Percentiles rank a stretch among this genome's conserved stretches.
Evolutionary conservation across 2,797 vertebrate genomes (phyloP).

Genomic region (Mionectes olivaceus): DNA sequence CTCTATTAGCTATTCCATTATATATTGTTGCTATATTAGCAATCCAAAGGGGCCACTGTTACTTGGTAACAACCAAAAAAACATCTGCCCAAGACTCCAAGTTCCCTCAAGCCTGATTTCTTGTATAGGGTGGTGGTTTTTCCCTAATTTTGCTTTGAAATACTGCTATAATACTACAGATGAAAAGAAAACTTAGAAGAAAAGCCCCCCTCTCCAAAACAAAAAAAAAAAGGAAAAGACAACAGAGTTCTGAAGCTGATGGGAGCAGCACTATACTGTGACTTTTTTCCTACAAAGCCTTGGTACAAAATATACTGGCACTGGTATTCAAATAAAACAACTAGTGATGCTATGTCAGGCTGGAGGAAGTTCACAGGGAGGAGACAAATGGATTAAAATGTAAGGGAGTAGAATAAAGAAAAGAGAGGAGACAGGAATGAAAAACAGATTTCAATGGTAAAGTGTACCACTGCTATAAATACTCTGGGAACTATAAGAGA

Average conservation of each 20-base stretch:
- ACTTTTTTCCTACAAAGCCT: neutral
- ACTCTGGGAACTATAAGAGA: neutral
- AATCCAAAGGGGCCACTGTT: neutral
- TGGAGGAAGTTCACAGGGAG: neutral
- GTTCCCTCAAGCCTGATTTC: neutral
- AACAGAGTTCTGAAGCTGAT: neutral
- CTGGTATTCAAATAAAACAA: neutral
- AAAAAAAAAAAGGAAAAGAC: neutral
- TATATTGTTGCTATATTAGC: neutral
- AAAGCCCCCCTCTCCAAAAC: neutral
- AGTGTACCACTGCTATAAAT: neutral
- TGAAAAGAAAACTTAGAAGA: neutral
- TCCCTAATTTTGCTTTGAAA: neutral
- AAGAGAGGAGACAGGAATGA: neutral
- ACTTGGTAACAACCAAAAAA: neutral
- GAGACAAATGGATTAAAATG: neutral
- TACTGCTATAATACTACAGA: neutral
- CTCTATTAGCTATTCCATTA: neutral
- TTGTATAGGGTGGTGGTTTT: neutral
- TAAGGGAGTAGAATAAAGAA: neutral
- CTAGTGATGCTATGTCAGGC: neutral
- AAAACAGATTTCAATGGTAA: neutral
- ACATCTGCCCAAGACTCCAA: neutral
- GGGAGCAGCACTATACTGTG: fast-evolving
- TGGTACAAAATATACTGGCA: neutral